phyloP scores from a whole-genome alignment of 2,113 vertebrate species.

The Hassar affinis region DNA sequence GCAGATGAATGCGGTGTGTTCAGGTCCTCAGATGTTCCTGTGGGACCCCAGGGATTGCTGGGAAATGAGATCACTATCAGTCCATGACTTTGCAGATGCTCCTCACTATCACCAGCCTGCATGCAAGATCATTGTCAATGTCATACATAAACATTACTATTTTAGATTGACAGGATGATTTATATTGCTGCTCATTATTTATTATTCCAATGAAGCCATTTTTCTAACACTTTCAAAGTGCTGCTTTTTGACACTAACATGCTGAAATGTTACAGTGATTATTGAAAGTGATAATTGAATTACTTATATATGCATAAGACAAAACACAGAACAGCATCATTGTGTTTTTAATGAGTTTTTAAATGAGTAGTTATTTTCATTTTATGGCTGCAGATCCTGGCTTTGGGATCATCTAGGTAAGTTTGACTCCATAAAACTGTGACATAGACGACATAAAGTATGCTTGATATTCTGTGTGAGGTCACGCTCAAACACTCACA shows the following conservation, averaged over 20 bases:
- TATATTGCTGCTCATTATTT: not conserved
- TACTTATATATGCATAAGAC: not conserved
- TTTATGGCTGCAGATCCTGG: not conserved
- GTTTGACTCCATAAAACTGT: conserved; percentile 39
- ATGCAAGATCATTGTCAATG: conserved; percentile 83
- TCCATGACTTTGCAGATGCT: conserved; percentile 83
- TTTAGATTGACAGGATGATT: conserved; percentile 32
- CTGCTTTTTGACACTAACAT: not conserved
- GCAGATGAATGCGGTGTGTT: conserved; percentile 57
- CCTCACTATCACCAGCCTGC: conserved; percentile 81
- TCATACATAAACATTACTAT: conserved; percentile 67
- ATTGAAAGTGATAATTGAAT: not conserved
- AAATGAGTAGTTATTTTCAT: not conserved
- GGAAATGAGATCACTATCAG: conserved; percentile 87
- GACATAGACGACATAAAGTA: conserved; percentile 19
- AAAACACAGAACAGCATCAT: not conserved
- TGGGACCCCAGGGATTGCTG: conserved; percentile 74
- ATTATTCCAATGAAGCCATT: not conserved
- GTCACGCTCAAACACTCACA: conserved; percentile 45
- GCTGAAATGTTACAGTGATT: not conserved
- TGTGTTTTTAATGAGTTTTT: not conserved
- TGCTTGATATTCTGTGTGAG: conserved; percentile 45
- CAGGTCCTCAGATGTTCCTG: conserved; percentile 76
- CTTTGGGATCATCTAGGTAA: conserved; percentile 9
- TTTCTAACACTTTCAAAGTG: not conserved